Conservation (phyloP, 2,113 vertebrate genomes). For the Sturnus vulgaris region DNA sequence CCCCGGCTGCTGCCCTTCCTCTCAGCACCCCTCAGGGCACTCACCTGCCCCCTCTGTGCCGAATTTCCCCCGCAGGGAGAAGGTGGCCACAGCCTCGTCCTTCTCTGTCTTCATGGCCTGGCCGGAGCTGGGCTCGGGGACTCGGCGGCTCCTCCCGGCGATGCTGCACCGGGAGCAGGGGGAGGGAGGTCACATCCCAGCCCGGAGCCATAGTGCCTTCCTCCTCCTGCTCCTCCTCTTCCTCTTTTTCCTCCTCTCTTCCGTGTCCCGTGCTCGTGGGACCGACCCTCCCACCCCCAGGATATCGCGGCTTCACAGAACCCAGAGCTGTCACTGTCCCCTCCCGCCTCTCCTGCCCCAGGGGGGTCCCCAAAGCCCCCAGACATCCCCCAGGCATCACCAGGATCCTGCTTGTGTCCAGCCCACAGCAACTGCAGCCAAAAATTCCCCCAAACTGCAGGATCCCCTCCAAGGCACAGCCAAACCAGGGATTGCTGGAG, state of each 20-base stretch:
- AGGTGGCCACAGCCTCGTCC: not conserved
- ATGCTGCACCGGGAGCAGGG: not conserved
- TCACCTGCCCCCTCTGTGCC: not conserved
- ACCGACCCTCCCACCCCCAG: not conserved
- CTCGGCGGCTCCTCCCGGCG: not conserved
- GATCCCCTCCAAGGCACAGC: no score
- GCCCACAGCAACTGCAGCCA: not conserved
- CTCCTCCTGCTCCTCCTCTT: not conserved
- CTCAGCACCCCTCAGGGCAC: not conserved
- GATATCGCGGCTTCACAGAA: not conserved
- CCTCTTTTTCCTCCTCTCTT: not conserved
- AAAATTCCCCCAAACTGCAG: not conserved
- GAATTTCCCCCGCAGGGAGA: conserved; percentile 45
- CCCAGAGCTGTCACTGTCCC: not conserved
- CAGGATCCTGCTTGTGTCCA: not conserved
- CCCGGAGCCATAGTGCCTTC: accelerated
- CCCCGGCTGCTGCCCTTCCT: not conserved
- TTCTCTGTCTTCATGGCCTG: conserved; percentile 40
- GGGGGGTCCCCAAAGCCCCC: not conserved
- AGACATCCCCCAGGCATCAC: accelerated
- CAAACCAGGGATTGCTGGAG: not conserved
- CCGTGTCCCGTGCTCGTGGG: accelerated
- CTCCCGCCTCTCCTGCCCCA: not conserved
- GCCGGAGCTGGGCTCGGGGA: not conserved
- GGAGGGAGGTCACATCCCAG: not conserved